A percentile compares a stretch with the other conserved stretches of the same genome.
phyloP scores from a whole-genome alignment of 1,140 invertebrate species.

The Reticulitermes speratus region DNA sequence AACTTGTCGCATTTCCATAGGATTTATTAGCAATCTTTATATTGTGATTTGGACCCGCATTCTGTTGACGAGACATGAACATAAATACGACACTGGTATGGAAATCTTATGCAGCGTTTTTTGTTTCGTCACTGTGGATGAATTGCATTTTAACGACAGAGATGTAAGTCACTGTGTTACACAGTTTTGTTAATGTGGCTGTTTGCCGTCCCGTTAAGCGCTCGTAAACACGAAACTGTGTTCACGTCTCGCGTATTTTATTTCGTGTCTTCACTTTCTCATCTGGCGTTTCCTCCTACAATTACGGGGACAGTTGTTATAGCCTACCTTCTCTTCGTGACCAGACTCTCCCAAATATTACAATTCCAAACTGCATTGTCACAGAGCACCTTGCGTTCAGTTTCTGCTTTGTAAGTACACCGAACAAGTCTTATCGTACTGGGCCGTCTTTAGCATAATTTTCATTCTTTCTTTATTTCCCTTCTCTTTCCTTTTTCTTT shows the following conservation, averaged over 20 bases:
- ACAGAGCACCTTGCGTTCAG: too few species aligned
- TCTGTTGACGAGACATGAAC: too few species aligned
- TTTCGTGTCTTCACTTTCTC: background rate
- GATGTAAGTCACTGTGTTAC: background rate
- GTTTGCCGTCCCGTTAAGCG: background rate
- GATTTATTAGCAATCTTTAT: too few species aligned
- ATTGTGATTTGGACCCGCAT: too few species aligned
- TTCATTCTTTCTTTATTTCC: too few species aligned
- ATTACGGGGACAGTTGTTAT: background rate
- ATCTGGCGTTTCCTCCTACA: background rate
- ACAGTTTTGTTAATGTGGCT: background rate
- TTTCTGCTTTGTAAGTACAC: too few species aligned
- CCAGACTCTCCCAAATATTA: background rate
- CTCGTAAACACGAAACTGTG: background rate
- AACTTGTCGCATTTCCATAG: too few species aligned
- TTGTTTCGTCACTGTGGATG: background rate
- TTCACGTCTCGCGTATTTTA: background rate
- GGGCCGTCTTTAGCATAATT: too few species aligned
- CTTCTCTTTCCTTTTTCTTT: too few species aligned
- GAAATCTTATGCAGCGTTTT: background rate
- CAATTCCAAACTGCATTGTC: background rate
- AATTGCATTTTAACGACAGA: background rate
- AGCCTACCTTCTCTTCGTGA: background rate
- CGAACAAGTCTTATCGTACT: too few species aligned
- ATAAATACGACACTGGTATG: background rate